Percentiles rank a stretch among this genome's conserved stretches.
These are phyloP conservation scores for Micromesistius poutassou DNA, from an alignment of 2,797 vertebrate genomes.

Conservation along the genomic window DNA sequence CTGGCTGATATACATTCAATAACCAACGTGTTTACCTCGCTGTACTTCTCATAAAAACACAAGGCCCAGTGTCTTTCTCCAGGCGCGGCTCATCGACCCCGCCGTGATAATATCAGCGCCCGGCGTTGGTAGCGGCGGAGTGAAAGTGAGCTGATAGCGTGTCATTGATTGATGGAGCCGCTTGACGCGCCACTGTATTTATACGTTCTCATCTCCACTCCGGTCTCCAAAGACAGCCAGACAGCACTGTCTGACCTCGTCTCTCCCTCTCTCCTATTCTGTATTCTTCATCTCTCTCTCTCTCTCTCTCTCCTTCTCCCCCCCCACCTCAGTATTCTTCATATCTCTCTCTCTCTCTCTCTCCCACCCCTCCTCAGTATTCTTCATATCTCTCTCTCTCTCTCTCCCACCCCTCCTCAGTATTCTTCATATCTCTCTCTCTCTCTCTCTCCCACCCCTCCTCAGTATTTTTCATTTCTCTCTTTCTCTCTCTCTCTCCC, in stretches of 20 bases:
- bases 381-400: too few relatives aligned
- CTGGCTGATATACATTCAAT: background rate
- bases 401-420: too few relatives aligned
- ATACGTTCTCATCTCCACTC: constrained; percentile 53
- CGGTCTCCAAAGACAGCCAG: constrained; percentile 53
- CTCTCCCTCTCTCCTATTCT: constrained; percentile 41
- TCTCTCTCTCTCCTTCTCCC: too few relatives aligned
- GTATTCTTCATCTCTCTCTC: too few relatives aligned
- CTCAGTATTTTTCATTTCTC: background rate
- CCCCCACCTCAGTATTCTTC: too few relatives aligned
- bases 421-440: too few relatives aligned
- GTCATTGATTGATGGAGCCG: constrained; percentile 43
- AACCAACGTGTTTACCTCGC: background rate
- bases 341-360: too few relatives aligned
- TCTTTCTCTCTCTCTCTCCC: too few relatives aligned
- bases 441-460: constrained; percentile 47
- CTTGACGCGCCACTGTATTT: constrained; percentile 26
- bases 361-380: too few relatives aligned
- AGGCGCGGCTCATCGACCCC: constrained; percentile 50
- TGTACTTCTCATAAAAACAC: constrained; percentile 43
- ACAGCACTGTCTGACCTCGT: constrained; percentile 49
- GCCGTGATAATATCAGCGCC: constrained; percentile 51
- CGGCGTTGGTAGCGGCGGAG: constrained; percentile 24
- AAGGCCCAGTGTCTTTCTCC: constrained; percentile 26
- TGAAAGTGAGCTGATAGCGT: constrained; percentile 51